phyloP scores from a whole-genome alignment of 2,888 invertebrate species.

The Omphaloscelis lunosa region DNA sequence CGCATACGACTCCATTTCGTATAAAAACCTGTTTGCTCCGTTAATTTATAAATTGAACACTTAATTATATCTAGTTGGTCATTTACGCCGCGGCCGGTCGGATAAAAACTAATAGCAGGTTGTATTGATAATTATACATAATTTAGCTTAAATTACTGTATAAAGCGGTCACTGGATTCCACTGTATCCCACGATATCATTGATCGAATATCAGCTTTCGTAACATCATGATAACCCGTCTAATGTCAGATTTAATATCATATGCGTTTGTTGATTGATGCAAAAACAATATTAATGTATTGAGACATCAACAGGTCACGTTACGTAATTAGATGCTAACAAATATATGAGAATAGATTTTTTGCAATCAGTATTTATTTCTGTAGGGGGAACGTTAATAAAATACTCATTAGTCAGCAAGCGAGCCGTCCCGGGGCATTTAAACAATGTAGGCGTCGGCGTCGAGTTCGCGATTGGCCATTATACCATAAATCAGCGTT shows the following conservation, averaged over 20 bases:
- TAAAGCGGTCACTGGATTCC: constrained; percentile 63
- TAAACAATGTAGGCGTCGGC: constrained; percentile 87
- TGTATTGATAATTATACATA: constrained; percentile 77
- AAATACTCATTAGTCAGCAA: constrained; percentile 65
- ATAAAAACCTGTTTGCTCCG: constrained; percentile 71
- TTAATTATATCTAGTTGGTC: constrained; percentile 76
- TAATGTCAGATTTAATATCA: constrained; percentile 61
- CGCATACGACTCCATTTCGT: constrained; percentile 58
- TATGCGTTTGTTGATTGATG: constrained; percentile 64
- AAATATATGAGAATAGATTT: constrained; percentile 39
- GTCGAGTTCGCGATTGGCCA: constrained; percentile 77
- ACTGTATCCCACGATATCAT: constrained; percentile 57
- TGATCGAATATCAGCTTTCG: constrained; percentile 54
- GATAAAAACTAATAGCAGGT: constrained; percentile 76
- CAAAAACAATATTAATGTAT: constrained; percentile 49
- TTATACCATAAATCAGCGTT: constrained; percentile 89
- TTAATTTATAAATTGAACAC: constrained; percentile 81
- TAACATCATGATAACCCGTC: constrained; percentile 54
- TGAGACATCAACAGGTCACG: constrained; percentile 52
- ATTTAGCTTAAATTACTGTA: constrained; percentile 74
- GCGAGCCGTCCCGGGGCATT: constrained; percentile 75
- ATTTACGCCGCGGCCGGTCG: constrained; percentile 73
- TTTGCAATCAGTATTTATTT: constrained; percentile 49
- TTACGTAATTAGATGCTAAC: constrained; percentile 44
- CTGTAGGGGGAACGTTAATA: constrained; percentile 56